These are phyloP conservation scores for Acleris laterana DNA, from an alignment of 2,888 invertebrate genomes.

Conservation along the genomic window DNA sequence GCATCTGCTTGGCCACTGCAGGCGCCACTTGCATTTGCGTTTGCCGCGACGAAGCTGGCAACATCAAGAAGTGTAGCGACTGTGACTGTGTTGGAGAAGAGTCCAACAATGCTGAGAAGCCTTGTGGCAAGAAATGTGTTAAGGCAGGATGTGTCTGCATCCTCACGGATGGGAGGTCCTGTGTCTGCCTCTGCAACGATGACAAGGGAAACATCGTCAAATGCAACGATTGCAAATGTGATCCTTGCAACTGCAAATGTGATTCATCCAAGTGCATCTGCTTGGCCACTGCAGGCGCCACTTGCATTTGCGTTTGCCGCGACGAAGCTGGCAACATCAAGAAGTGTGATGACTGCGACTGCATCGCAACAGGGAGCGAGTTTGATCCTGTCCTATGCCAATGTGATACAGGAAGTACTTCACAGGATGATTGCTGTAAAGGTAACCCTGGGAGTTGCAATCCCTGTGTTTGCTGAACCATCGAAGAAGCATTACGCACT, in stretches of 20 bases:
- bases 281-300: constrained; percentile 47
- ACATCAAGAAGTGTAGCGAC: constrained; percentile 30
- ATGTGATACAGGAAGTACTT: constrained; percentile 41
- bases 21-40: constrained; percentile 48
- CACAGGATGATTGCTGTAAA: constrained; percentile 49
- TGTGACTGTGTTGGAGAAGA: constrained; percentile 6
- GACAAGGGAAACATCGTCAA: constrained; percentile 40
- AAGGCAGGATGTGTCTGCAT: constrained; percentile 42
- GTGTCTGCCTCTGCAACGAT: too few species aligned
- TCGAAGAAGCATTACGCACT: neutral
- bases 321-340: constrained; percentile 34
- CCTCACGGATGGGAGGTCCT: constrained; percentile 43
- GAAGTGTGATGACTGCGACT: constrained; percentile 27
- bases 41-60: constrained; percentile 38
- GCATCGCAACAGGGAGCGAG: too few species aligned
- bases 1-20: constrained; percentile 53
- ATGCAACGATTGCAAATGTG: constrained; percentile 45
- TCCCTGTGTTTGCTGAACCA: neutral
- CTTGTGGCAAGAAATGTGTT: constrained; percentile 36
- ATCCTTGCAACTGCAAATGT: constrained; percentile 43
- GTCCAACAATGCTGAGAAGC: constrained; percentile 13
- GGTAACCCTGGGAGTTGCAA: constrained; percentile 39
- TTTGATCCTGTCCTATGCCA: constrained; percentile 29
- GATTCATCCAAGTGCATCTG: constrained; percentile 53
- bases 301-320: constrained; percentile 47